Evolutionary conservation across 2,797 vertebrate genomes (phyloP), one percentile per base, ranked within the genome.

Genomic region (Brotogeris chrysoptera): DNA sequence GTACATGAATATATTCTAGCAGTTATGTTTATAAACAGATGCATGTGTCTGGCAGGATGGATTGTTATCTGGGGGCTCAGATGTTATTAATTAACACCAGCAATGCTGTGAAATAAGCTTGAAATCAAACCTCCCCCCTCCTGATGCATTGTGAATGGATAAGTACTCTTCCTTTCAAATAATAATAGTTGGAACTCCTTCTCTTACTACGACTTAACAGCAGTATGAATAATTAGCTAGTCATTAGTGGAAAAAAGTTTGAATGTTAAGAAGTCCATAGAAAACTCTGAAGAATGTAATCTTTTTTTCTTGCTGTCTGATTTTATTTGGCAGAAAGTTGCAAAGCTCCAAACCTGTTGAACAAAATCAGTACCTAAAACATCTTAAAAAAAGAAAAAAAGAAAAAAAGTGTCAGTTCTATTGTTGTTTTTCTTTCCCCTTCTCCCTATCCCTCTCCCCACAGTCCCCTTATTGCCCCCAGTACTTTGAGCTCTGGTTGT

Each of bases 1-100:
- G 83, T 94, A 93, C 80, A 89, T 66, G 64, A 73, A 80, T 93
- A 69, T 95, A 86, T 95, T 94, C 73, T 95, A 93, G 65, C 24
- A 92, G 63, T 88, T 96, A 70, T 92, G 68, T 96, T 97, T 97
- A 95, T 93, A 96, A 97, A 97, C 84, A 96, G 85, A 95, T 95
- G 92, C 80, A 94, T 93, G 90, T 89, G 93, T 86, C 90, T 96
- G 85, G 78, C 77, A 94, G 95, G 77, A 91, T 82, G 49, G 64
- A 89, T 95, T 93, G 30, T 95, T 96, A 94, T 97, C 94, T 95
- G 41, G 86, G 80, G 80, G 50, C 92, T 95, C 95, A 97, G 96
- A 96, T 95, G 84, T 95, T 93, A 92, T 82, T 97, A 95, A 96
- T 96, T 97, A 95, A 93, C 95, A 96, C 92, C 52, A 95, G 74